Evolutionary conservation across 2,113 vertebrate genomes (phyloP).

Genomic region (Phyllopteryx taeniolatus): DNA sequence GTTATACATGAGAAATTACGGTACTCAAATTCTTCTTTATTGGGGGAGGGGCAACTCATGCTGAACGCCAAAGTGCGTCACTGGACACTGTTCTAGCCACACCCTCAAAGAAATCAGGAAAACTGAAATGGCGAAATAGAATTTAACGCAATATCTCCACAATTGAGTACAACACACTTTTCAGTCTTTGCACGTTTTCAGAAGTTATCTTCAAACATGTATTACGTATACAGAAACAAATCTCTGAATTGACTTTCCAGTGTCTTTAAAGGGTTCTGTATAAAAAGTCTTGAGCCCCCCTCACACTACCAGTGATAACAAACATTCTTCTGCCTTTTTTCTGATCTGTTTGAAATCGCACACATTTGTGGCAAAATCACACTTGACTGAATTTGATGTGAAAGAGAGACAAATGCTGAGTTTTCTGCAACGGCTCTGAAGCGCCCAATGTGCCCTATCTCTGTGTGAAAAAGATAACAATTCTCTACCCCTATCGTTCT

Average conservation of each 20-base stretch:
- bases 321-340: too few relatives aligned
- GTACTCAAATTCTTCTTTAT: too few relatives aligned
- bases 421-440: background rate
- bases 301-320: background rate
- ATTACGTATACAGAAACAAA: background rate
- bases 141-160: too few relatives aligned
- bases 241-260: background rate
- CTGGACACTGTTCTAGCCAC: too few relatives aligned
- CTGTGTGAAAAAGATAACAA: background rate
- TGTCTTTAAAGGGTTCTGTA: background rate
- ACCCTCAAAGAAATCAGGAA: too few relatives aligned
- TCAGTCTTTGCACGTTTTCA: background rate
- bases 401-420: background rate
- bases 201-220: background rate
- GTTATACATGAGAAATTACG: too few relatives aligned
- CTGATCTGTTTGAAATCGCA: background rate
- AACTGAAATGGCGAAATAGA: too few relatives aligned
- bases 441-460: background rate
- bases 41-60: background rate
- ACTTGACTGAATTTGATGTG: background rate
- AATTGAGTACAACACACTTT: background rate
- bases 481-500: background rate
- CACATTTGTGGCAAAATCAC: background rate
- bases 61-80: too few relatives aligned
- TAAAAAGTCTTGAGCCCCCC: background rate